Evolutionary conservation across 2,888 invertebrate species (phyloP), one percentile per base, ranked within the genome.

Genomic region (Troides oblongomaculatus): DNA sequence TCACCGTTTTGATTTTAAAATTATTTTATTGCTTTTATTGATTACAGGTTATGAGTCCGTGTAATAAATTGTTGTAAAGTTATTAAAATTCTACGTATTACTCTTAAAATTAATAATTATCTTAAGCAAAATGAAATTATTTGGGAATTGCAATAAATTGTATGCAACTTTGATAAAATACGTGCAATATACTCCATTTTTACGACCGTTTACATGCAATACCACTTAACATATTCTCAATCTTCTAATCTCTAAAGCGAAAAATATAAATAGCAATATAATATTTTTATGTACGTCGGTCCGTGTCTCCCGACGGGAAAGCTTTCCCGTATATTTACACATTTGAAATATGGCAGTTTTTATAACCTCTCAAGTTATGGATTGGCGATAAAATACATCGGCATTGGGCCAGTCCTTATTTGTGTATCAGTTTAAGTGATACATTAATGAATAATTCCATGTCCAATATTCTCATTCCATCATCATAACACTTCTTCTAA

Each of bases 311-410:
- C 80, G 78, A 75, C 72, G 74, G 77, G 74, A 71, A 72, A 64
- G 75, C 74, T 78, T 78, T 77, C 83, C 73, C 82, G 77, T 89
- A 89, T 89, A 87, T 90, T 87, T 88, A 84, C 89, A 89, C 89
- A 81, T 88, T 85, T 89, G 87, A 89, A 86, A 88, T 88, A 89
- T 81, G 83, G 75, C 83, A 69, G 73, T 75, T 82, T 89, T 89
- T 90, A 90, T 84, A 81, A 79, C 80, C 83, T 84, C 80, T 79
- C 86, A 84, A 81, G 76, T 86, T 89, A 89, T 89, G 89, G 89
- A 89, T 89, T 88, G 88, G 77, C 77, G 75, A 82, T 88, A 87
- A 89, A 89, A 87, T 81, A 80, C 81, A 82, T 80, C 81, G 79
- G 78, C 68, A 68, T 73, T 72, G 18, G 61, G 64, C 61, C 64